Percentiles rank a stretch among this genome's conserved stretches.
phyloP scores from a whole-genome alignment of 2,888 invertebrate species.

The Drosophila mettleri region DNA sequence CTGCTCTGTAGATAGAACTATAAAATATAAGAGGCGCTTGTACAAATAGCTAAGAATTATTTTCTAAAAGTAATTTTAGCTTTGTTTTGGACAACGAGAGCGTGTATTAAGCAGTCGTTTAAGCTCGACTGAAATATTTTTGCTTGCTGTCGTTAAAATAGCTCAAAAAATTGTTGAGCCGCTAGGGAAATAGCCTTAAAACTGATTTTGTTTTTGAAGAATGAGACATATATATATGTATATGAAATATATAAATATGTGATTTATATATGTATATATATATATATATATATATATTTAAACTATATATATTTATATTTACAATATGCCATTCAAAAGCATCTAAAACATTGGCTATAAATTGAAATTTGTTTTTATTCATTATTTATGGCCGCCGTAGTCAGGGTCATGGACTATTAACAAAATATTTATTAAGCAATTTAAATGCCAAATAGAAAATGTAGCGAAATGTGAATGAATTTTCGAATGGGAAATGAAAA shows the following conservation, averaged over 20 bases:
- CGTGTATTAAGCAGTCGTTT: background rate
- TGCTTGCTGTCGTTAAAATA: background rate
- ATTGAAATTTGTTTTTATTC: constrained; percentile 3
- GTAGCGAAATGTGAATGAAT: constrained; percentile 33
- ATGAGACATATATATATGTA: background rate
- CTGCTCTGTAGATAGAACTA: background rate
- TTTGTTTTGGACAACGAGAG: background rate
- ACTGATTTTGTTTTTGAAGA: background rate
- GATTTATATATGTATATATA: background rate
- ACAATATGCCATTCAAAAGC: background rate
- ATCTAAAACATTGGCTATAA: background rate
- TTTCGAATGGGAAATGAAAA: constrained; percentile 20
- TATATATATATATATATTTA: background rate
- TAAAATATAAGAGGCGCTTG: background rate
- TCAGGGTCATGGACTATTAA: constrained; percentile 33
- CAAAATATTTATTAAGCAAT: constrained; percentile 65
- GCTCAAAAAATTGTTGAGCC: background rate
- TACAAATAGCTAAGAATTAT: background rate
- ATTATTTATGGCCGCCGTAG: constrained; percentile 2
- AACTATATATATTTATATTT: background rate
- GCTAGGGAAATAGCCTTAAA: background rate
- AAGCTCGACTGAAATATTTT: background rate
- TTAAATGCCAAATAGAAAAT: constrained; percentile 59
- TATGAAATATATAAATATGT: background rate
- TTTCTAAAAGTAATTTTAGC: background rate